Evolutionary conservation across 2,888 invertebrate genomes (phyloP), one percentile per base, ranked within the genome.

Genomic region (Agrotis ipsilon): DNA sequence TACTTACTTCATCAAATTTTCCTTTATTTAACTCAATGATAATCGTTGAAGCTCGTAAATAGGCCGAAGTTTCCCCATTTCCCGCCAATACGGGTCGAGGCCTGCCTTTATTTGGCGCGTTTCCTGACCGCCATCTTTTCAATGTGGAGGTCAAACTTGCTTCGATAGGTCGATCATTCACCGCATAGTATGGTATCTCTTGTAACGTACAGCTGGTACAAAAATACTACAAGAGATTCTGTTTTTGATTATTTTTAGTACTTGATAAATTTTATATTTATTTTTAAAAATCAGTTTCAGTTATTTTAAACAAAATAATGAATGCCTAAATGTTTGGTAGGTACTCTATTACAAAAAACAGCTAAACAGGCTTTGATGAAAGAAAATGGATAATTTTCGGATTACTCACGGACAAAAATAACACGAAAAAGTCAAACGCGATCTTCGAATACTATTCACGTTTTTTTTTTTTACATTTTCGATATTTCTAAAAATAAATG

Each of bases 101-200:
- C 74, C 77, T 72, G 80, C 72, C 77, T 86, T 90, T 88, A 87
- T 86, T 78, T 80, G 72, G 80, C 84, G 83, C 83, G 80, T 88
- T 88, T 87, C 86, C 86, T 83, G 86, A 79, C 85, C 86, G 80
- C 83, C 71, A 85, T 86, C 77, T 86, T 82, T 86, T 86, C 78
- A 83, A 78, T 83, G 79, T 79, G 55, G 65, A 60, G 78, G 72
- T 66, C 80, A 78, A 76, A 74, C 67, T 78, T 76, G 84, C 78
- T 71, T 80, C 75, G 64, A 64, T 62, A 49, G 58, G 54, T 71
- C 59, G 54, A 78, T 75, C 52, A 75, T 48, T 62, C 57, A 63
- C 18, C 49, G 65, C 39, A 54, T 62, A 54, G 21, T 71, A 43
- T 74, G 27, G 62, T 71, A 59, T 72, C 55, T 46, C 58, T 69